Percentiles rank a stretch among this genome's conserved stretches.
These are phyloP conservation scores for Rhinoderma darwinii DNA, from an alignment of 2,113 vertebrate species.

Conservation along the genomic window DNA sequence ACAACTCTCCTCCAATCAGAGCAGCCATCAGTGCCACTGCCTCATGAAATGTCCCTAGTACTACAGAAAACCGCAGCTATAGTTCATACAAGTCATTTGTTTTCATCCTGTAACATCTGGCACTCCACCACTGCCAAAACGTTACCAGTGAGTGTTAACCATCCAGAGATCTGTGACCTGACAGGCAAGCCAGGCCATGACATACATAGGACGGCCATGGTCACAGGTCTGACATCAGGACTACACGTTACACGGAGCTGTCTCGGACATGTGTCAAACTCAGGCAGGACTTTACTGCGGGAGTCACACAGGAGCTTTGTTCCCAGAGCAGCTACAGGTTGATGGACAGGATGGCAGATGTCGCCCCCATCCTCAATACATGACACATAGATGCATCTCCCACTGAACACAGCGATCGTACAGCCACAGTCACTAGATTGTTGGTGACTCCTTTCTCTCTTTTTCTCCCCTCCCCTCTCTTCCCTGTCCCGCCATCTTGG, in stretches of 20 bases:
- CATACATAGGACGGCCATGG: background rate
- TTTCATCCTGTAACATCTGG: no score
- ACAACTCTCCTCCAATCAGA: no score
- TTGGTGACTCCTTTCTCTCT: slow-evolving; percentile 67
- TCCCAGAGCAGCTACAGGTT: slow-evolving; percentile 50
- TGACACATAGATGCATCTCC: no score
- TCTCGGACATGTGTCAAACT: no score
- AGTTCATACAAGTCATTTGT: no score
- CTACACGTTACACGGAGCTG: no score
- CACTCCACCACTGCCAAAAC: slow-evolving; percentile 3
- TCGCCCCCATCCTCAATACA: background rate
- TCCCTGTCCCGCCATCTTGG: slow-evolving; percentile 88
- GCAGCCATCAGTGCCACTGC: no score
- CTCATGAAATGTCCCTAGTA: no score
- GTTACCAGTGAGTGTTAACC: slow-evolving; percentile 3
- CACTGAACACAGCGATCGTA: background rate
- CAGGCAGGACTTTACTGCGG: background rate
- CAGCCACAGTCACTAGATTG: slow-evolving; percentile 25
- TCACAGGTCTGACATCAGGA: background rate
- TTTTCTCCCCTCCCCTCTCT: slow-evolving; percentile 69
- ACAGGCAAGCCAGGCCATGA: background rate
- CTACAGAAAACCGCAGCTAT: no score
- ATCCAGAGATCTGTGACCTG: background rate
- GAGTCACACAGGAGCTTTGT: slow-evolving; percentile 35
- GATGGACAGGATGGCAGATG: background rate